These are phyloP conservation scores for Ailurus styani DNA, from an alignment of 2,113 vertebrate species.

Conservation along the genomic window DNA sequence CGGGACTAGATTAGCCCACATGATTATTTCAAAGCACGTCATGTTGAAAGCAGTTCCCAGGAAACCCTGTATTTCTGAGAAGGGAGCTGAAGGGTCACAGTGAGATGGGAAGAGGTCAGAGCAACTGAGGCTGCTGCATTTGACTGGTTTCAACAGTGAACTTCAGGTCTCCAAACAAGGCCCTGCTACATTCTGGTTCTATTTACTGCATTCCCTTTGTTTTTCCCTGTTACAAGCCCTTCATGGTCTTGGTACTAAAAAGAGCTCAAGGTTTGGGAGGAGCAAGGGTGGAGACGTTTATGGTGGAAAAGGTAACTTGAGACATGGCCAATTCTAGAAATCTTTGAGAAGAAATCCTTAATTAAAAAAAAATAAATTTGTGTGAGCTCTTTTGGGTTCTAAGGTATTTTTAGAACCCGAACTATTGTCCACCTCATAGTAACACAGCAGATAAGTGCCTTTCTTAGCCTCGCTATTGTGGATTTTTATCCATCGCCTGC, in stretches of 20 bases:
- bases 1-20: neutral
- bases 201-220: neutral
- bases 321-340: neutral
- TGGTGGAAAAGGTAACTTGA: neutral
- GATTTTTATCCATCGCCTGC: neutral
- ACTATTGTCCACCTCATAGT: neutral
- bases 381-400: neutral
- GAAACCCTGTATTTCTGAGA: neutral
- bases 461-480: neutral
- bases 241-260: neutral
- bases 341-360: neutral
- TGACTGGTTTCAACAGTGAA: neutral
- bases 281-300: neutral
- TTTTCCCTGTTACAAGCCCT: neutral
- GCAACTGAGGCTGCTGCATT: neutral
- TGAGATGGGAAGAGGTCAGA: neutral
- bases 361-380: neutral
- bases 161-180: accelerated
- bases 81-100: neutral
- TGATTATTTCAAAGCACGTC: neutral
- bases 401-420: neutral
- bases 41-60: neutral
- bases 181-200: neutral
- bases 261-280: neutral
- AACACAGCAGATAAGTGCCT: neutral